These are phyloP conservation scores for Atta cephalotes DNA, from an alignment of 1,140 invertebrate species.

Conservation along the genomic window DNA sequence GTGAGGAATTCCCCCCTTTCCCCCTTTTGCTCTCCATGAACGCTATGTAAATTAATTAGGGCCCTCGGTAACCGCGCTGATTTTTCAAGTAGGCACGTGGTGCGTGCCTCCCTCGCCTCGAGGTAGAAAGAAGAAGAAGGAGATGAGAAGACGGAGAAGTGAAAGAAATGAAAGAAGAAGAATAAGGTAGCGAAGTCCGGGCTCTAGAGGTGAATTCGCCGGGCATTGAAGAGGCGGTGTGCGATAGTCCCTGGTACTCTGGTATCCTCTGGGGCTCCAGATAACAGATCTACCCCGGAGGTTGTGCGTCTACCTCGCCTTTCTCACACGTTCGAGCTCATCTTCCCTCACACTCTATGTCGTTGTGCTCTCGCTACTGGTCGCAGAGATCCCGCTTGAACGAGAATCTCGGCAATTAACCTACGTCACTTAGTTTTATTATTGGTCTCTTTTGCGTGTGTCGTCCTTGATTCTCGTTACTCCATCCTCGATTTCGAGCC, in stretches of 20 bases:
- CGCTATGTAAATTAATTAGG: conserved; percentile 85
- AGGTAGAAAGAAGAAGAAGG: conserved; percentile 25
- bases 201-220: conserved; percentile 21
- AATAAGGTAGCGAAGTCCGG: conserved; percentile 64
- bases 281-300: conserved; percentile 80
- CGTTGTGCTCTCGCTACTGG: conserved; percentile 53
- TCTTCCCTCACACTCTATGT: conserved; percentile 43
- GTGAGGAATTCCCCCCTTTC: not conserved
- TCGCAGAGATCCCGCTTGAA: conserved; percentile 66
- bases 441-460: conserved; percentile 38
- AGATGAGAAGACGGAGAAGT: conserved; percentile 30
- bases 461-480: conserved; percentile 27
- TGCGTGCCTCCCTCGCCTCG: conserved; percentile 70
- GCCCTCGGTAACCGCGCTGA: conserved; percentile 80
- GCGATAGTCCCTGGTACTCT: conserved; percentile 72
- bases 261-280: conserved; percentile 73
- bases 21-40: conserved; percentile 32
- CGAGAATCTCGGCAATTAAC: conserved; percentile 82
- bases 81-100: conserved; percentile 79
- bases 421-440: conserved; percentile 79
- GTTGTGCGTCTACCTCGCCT: conserved; percentile 75
- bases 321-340: conserved; percentile 72
- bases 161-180: conserved; percentile 53
- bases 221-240: conserved; percentile 75
- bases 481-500: not conserved